Evolutionary conservation across 2,797 vertebrate species (phyloP), one percentile per base, ranked within the genome.

Genomic region (Linurgus olivaceus): DNA sequence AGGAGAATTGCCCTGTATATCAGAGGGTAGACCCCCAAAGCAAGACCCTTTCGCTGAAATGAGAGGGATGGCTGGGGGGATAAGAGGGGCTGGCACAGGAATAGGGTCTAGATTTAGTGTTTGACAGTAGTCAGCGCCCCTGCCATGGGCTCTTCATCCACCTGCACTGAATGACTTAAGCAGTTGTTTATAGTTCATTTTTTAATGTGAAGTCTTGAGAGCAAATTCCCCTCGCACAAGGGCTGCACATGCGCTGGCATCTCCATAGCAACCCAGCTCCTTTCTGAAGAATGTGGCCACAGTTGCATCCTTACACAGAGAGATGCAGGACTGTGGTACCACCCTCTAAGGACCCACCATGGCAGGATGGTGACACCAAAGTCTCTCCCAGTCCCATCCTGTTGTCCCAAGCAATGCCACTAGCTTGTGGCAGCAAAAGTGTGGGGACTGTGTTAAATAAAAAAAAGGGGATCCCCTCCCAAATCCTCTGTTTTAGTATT

Each of bases 231-330:
- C 21, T 73, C n/a, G 63, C 1, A 0, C 59, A 94, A 93, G n/a
- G 55, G 70, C 73, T 86, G 93, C 80, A 62, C 74, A 81, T 90
- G 71, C 3, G 1, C 88, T 7, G 5, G 26, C 2, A 3, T 97
- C 83, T 90, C 96, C 95, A 85, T 97, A 54, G 94, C 95, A 96
- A 96, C 94, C 25, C 63, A 4, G 10, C 62, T 93, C 45, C 73
- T 65, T 66, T 47, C 73, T 26, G 47, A 40, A 52, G 79, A 40
- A 84, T 52, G 40, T 38, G 15, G 38, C 31, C 21, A 35, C 45
- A 35, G 18, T 47, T 77, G 45, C 13, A 28, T 90, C 45, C 52
- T 77, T 40, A 52, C 9, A 15, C 59, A 42, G n/a, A 38, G 75
- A 52, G 38, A 52, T n/a, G 37, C 25, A 44, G 28, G 28, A n/a